Evolutionary conservation across 2,797 vertebrate species (phyloP), one percentile per base, ranked within the genome.

Genomic region (Lacerta bilineata): DNA sequence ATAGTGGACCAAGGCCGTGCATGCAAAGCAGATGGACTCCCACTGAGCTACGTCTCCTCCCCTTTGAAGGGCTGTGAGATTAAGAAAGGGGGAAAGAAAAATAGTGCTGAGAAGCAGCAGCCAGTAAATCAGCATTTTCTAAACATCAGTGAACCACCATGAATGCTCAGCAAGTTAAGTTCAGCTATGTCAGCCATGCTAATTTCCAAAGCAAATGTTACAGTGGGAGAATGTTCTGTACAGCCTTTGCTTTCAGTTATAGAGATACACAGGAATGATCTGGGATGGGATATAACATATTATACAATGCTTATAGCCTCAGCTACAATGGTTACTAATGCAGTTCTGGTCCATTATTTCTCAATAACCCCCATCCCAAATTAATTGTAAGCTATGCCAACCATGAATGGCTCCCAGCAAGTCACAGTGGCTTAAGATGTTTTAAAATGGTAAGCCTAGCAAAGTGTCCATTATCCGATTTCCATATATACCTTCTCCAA

Each of bases 351-450:
- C 83, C 9, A 86, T 84, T 61, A n/a, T 84, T 93, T 0, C 0
- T 89, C 27, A 61, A 79, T 15, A 77, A 87, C 36, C 41, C 64
- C 80, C 77, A 61, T 64, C 80, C 83, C 72, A 89, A 81, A 71
- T 85, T 84, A 72, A 80, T 84, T 80, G 66, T 74, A 64, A 82
- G 29, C n/a, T 23, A 2, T 18, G n/a, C 71, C 18, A 81, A 11
- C 0, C 77, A 68, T 11, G 10, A 81, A 74, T 77, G 71, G n/a
- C 75, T 41, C 1, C 41, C 88, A 87, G 68, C 89, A 87, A 66
- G 43, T 46, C 18, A 72, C 88, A 75, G 74, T 1, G 86, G 68
- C 13, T 36, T 8, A 0, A 2, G 13, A 72, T 27, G 88, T 4
- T 71, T 89, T 17, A n/a, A 10, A 79, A 72, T 13, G 27, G n/a